phyloP scores from a whole-genome alignment of 2,888 invertebrate species.

The Malachius bipustulatus region DNA sequence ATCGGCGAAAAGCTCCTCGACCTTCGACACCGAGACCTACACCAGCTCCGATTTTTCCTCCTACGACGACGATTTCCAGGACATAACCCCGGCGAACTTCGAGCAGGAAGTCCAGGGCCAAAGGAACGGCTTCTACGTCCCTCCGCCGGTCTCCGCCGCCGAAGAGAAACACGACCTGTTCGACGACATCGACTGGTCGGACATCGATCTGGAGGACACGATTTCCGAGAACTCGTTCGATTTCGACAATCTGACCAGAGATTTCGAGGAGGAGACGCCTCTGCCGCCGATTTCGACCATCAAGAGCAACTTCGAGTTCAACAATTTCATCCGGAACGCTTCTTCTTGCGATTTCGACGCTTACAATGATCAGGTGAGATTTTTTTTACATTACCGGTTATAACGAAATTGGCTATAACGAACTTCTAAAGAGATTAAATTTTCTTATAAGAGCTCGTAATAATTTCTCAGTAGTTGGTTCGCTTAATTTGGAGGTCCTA shows the following conservation, averaged over 20 bases:
- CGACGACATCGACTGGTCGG: conserved; percentile 23
- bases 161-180: conserved; percentile 9
- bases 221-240: conserved; percentile 28
- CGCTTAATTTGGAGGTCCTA: no score
- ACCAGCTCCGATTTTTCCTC: conserved; percentile 21
- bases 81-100: conserved; percentile 7
- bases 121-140: conserved; percentile 21
- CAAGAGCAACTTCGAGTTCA: conserved; percentile 30
- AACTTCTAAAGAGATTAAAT: no score
- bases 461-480: no score
- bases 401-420: no score
- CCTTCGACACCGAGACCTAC: conserved; percentile 22
- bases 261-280: conserved; percentile 18
- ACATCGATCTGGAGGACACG: conserved; percentile 28
- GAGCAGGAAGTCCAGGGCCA: not conserved
- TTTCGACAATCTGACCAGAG: conserved; percentile 22
- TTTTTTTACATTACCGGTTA: no score
- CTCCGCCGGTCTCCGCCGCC: conserved; percentile 18
- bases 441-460: no score
- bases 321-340: conserved; percentile 27
- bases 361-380: conserved; percentile 9
- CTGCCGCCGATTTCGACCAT: conserved; percentile 29
- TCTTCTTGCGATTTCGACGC: conserved; percentile 22
- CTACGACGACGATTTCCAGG: conserved; percentile 11
- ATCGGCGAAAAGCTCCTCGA: conserved; percentile 12